Evolutionary conservation across 2,797 vertebrate genomes (phyloP), one percentile per base, ranked within the genome.

Genomic region (Anabacerthia variegaticeps): DNA sequence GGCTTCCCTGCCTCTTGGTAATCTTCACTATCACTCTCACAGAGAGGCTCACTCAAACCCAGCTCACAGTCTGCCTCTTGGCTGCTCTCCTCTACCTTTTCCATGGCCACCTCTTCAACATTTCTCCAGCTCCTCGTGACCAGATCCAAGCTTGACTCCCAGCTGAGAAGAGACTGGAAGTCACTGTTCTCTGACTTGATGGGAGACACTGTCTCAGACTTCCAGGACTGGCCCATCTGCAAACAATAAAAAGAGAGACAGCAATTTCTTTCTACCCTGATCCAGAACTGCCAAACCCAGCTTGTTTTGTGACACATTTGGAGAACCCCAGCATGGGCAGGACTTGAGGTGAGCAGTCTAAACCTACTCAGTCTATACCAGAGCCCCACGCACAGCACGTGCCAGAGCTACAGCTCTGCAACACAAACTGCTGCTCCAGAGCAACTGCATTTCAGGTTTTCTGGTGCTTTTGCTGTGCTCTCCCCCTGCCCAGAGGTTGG

Each of bases 121-220:
- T 96, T 94, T 87, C 96, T 97, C 97, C 97, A 98, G 87, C 81
- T 94, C 61, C 93, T 76, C 87, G 88, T 14, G 36, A 97, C 96
- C 95, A 97, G 89, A 79, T 98, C 96, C 93, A 93, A 69, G 89
- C 95, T 96, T 78, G 98, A 97, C 86, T 97, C 89, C 93, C 96
- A 96, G 93, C 95, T 96, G 79, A 93, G 89, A 91, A 95, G 76
- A n/a, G 97, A 98, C 51, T 96, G 97, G 90, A 80, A 97, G 83
- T 94, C 84, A 56, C 96, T 97, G 96, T 92, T 95, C 66, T 98
- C 97, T 83, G 97, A 97, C 48, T 97, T 80, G 10, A 80, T 93
- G 59, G 71, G 69, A 95, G 85, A 95, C 30, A 95, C 97, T 23
- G 27, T 22, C 61, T 97, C 95, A 62, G 96, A 95, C 58, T 95